Evolutionary conservation across 92 coral and sea anemone genomes (phyloP), one percentile per base, ranked within the genome.

Genomic region (Zoanthus gigantus): DNA sequence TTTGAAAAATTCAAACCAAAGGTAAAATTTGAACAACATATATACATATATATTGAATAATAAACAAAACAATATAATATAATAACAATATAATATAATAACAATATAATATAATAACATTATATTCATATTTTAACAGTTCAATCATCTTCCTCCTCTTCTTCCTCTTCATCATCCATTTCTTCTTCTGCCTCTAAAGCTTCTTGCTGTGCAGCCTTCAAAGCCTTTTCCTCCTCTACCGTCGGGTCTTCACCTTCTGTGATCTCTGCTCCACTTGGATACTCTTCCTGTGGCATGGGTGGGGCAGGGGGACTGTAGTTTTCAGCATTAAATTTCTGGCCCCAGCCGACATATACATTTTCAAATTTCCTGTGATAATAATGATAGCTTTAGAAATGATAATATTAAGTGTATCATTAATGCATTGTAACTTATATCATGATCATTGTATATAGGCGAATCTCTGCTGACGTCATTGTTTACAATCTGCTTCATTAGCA

Each of bases 261-360:
- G 83, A 97, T 95, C 78, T 97, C 99, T 18, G 99, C 96, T 57
- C 98, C 99, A 71, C 99, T 97, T 53, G 99, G 95, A 82, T 92
- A 97, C 78, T 97, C 99, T 87, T 97, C 98, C 81, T 93, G 98
- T 9, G 99, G 99, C 72, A 92, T 83, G 18, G 99, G 98, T 71
- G 99, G 99, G n/a, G 99, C 94, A 4, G 99, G 99, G 4, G 99
- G 99, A 78, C 99, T 97, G 91, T 97, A 97, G 90, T 97, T 97
- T 87, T 97, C 99, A 74, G 99, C 98, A 80, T 95, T 89, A 89
- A 87, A 97, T 87, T 94, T 95, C 91, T 97, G 99, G 67, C 98
- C 99, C 96, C 95, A 95, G 65, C 99, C 98, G 88, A 97, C 93
- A 83, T 97, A 97, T 14, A 97, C 85, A 85, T 97, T 97, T 84